A percentile compares a stretch with the other conserved stretches of the same genome.
Evolutionary conservation across 37 sponge, comb jelly and placozoan species (phyloP).

Genomic region (Corticium candelabrum): DNA sequence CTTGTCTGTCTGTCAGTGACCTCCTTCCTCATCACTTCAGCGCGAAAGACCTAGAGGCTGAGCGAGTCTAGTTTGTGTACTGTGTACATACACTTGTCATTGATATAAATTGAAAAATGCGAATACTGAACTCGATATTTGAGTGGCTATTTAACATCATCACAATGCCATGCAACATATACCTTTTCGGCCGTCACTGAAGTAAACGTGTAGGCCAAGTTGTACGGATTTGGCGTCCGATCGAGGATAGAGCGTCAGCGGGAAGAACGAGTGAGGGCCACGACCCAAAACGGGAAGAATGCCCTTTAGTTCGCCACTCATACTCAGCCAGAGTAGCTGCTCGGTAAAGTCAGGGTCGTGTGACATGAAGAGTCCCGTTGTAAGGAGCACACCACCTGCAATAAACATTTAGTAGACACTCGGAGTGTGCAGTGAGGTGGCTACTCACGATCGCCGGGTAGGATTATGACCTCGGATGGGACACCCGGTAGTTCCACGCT

Average conservation of each 20-base stretch:
- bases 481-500: background rate
- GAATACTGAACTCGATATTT: too few relatives aligned
- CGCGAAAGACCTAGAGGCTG: background rate
- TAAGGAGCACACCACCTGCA: too few relatives aligned
- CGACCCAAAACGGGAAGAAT: background rate
- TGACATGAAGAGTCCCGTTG: background rate
- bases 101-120: too few relatives aligned
- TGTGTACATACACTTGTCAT: too few relatives aligned
- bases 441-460: too few relatives aligned
- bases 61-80: too few relatives aligned
- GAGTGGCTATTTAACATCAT: too few relatives aligned
- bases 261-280: background rate
- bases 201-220: background rate
- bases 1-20: slow-evolving; percentile 8
- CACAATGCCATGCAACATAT: background rate
- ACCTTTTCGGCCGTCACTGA: background rate
- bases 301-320: background rate
- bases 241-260: background rate
- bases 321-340: background rate
- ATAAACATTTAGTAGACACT: too few relatives aligned
- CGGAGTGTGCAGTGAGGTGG: too few relatives aligned
- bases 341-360: background rate
- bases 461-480: background rate
- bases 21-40: slow-evolving; percentile 41
- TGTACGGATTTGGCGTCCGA: background rate